Evolutionary conservation across 2,113 vertebrate species (phyloP), one percentile per base, ranked within the genome.

Genomic region (Perccottus glenii): DNA sequence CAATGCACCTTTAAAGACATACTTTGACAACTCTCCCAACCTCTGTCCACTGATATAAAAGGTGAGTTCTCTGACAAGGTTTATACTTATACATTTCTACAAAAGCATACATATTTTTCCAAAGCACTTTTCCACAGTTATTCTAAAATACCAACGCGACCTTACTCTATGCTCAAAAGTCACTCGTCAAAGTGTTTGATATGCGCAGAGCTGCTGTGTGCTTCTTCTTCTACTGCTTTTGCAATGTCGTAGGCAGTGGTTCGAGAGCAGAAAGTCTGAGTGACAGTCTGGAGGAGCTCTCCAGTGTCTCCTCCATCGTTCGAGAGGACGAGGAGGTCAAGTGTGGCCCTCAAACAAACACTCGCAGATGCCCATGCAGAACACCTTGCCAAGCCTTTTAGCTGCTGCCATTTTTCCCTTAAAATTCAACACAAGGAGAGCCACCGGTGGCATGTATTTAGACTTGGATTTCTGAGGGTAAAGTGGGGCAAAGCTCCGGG

Each of bases 301-400:
- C 87, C 79, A 85, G 77, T 64, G 73, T 88, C 87, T 91, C 87
- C 82, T 87, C 84, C 83, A 78, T 79, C 55, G 71, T 82, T 87
- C 65, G 64, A 92, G 87, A 89, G 88, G 87, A 11, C 44, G 87
- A 81, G 85, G 89, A 84, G 89, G 90, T 92, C 92, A 93, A 93
- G 91, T 91, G 88, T 69, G 43, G 77, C 85, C 87, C 87, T 87
- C 90, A 86, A 89, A 80, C 84, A 87, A 88, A 86, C 78, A 85
- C 87, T 80, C 85, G 85, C 75, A 51, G 75, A 87, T 91, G 86
- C 85, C 90, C 84, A 89, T 91, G 92, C 88, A 91, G 89, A 91
- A 84, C 85, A 86, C 83, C 89, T 86, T 79, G 81, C 67, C 77
- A 70, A 83, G 80, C 84, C 84, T 81, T 88, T 90, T 83, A 90